Conservation (phyloP, 2,113 vertebrate species). For the Eclectus roratus region DNA sequence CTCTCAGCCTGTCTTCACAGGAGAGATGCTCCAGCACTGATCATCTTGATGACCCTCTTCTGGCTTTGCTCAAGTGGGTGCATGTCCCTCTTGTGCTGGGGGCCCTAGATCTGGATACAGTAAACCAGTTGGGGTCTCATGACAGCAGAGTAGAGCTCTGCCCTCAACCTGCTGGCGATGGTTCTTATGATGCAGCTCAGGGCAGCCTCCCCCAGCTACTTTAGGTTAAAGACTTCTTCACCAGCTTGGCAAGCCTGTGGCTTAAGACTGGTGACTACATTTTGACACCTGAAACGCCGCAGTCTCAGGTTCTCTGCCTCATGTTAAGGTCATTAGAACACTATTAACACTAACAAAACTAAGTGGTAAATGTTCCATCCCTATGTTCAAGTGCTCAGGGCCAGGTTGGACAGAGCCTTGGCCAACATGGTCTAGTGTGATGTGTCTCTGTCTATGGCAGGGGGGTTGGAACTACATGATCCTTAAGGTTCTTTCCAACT, state of each 20-base stretch:
- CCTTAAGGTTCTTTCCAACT: background rate
- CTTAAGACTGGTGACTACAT: background rate
- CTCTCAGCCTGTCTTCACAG: too few relatives aligned
- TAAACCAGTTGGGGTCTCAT: background rate
- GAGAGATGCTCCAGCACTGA: background rate
- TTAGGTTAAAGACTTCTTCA: background rate
- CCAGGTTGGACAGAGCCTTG: background rate
- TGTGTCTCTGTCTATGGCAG: background rate
- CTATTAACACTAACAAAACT: background rate
- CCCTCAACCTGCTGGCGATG: background rate
- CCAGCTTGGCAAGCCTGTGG: background rate
- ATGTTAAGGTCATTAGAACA: background rate
- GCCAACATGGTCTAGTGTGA: background rate
- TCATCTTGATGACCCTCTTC: background rate
- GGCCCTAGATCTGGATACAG: background rate
- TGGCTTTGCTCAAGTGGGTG: background rate
- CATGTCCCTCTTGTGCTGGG: background rate
- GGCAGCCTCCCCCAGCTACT: background rate
- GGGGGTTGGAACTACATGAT: background rate
- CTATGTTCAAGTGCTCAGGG: background rate
- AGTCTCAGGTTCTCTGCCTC: background rate
- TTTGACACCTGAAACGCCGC: background rate
- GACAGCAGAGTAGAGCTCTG: background rate
- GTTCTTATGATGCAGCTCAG: background rate
- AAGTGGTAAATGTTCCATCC: background rate